Percentiles rank a stretch among this genome's conserved stretches.
phyloP scores from a whole-genome alignment of 2,888 invertebrate genomes.

The Acronicta aceris region DNA sequence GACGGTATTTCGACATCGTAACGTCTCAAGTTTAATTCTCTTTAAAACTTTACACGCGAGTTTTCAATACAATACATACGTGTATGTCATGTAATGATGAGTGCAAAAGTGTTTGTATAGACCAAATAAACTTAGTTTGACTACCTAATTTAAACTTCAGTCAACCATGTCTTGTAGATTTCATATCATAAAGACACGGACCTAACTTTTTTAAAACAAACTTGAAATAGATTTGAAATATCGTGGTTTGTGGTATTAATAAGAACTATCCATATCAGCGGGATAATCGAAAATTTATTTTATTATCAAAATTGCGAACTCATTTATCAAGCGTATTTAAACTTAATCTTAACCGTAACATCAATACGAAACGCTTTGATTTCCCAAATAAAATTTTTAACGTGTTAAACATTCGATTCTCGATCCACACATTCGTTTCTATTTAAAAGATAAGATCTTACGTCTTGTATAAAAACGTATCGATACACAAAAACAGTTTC shows the following conservation, averaged over 20 bases:
- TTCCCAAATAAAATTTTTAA: slow-evolving; percentile 48
- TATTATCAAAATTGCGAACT: slow-evolving; percentile 37
- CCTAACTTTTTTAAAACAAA: not conserved
- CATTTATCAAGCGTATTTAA: slow-evolving; percentile 39
- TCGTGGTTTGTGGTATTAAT: not conserved
- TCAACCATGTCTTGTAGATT: not conserved
- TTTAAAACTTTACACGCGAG: slow-evolving; percentile 65
- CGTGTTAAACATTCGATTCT: slow-evolving; percentile 55
- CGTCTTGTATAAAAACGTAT: slow-evolving; percentile 68
- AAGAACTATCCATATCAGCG: slow-evolving; percentile 8
- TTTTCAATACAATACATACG: slow-evolving; percentile 79
- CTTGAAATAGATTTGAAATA: not conserved
- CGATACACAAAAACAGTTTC: slow-evolving; percentile 80
- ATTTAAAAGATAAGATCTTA: slow-evolving; percentile 67
- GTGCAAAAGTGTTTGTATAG: slow-evolving; percentile 55
- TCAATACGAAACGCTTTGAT: slow-evolving; percentile 43
- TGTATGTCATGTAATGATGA: slow-evolving; percentile 60
- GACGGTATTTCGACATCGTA: slow-evolving; percentile 76
- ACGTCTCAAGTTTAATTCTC: slow-evolving; percentile 62
- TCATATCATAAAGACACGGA: not conserved
- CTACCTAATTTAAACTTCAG: not conserved
- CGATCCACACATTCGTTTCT: slow-evolving; percentile 60
- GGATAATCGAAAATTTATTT: slow-evolving; percentile 23
- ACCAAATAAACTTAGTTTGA: not conserved
- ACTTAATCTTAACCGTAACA: slow-evolving; percentile 40